Evolutionary conservation across 2,113 vertebrate genomes (phyloP), one percentile per base, ranked within the genome.

Genomic region (Peromyscus californicus): DNA sequence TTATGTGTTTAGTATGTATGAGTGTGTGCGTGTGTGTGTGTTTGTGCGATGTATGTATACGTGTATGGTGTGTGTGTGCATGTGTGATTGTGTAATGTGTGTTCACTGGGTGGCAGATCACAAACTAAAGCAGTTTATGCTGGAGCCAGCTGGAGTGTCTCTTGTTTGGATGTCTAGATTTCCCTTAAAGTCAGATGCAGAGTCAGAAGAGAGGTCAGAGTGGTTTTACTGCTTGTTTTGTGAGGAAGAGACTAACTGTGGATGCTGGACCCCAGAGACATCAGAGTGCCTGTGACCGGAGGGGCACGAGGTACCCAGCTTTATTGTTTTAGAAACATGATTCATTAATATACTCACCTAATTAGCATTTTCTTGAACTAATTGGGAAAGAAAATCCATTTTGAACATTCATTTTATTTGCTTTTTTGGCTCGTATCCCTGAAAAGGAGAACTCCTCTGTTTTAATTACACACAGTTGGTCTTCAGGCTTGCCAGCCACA

Each of bases 381-480:
- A 85, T 1, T 67, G 48, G 42, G 57, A 74, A 90, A 89, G 59
- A 91, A 92, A 72, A 96, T 80, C 59, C 48, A 96, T 51, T 90
- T 83, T 75, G 82, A 95, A 75, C 93, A 93, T 79, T 82, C 31
- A 57, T 72, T 93, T 87, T 80, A 21, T 89, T 93, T 83, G 80
- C 17, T 42, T 78, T 95, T 86, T 94, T 96, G 78, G 91, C 72
- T 83, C 78, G 6, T 21, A 75, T 69, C 74, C 72, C 54, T 48
- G 51, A 36, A 89, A 97, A 78, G n/a, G 85, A 86, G 72, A 9
- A 19, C 42, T 87, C 45, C 89, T 59, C 51, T 91, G 11, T 45
- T 83, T 96, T 95, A 96, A 97, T 94, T 59, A 94, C 21, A 82
- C 16, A 63, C 88, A 91, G 45, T 29, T 86, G 85, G 75, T 65